Percentiles rank a stretch among this genome's conserved stretches.
These are phyloP conservation scores for Martes martes DNA, from an alignment of 2,113 vertebrate species.

Conservation along the genomic window DNA sequence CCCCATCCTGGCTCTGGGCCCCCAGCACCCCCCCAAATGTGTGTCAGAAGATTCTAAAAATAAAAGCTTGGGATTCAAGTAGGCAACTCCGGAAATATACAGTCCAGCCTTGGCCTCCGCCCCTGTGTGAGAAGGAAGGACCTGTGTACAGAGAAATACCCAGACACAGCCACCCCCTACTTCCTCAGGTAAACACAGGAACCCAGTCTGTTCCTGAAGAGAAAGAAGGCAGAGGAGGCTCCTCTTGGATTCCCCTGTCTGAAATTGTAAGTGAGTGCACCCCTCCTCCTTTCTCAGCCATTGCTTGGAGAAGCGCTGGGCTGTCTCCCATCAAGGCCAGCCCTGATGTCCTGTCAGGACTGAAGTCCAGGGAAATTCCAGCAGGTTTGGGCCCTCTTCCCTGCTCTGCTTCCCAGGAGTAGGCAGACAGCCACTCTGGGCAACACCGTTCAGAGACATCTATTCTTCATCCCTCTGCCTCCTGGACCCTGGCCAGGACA, in stretches of 20 bases:
- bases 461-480: not conserved
- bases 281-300: not conserved
- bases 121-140: conserved; percentile 50
- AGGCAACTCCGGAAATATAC: conserved; percentile 73
- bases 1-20: conserved; percentile 43
- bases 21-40: conserved; percentile 51
- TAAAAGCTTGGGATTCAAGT: conserved; percentile 69
- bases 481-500: not conserved
- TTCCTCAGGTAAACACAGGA: conserved; percentile 66
- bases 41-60: conserved; percentile 73
- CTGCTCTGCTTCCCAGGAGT: not conserved
- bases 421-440: not conserved
- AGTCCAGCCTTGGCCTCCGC: conserved; percentile 65
- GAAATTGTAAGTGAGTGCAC: not conserved
- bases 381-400: not conserved
- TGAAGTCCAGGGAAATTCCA: not conserved
- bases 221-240: not conserved
- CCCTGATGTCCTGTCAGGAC: not conserved
- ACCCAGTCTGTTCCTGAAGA: not conserved
- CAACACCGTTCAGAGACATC: not conserved
- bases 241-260: not conserved
- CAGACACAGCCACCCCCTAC: not conserved
- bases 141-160: not conserved
- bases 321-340: not conserved
- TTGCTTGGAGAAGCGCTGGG: not conserved